Base-by-base conservation (phyloP, 2,888 invertebrate species). In the Steromphala cineraria region DNA sequence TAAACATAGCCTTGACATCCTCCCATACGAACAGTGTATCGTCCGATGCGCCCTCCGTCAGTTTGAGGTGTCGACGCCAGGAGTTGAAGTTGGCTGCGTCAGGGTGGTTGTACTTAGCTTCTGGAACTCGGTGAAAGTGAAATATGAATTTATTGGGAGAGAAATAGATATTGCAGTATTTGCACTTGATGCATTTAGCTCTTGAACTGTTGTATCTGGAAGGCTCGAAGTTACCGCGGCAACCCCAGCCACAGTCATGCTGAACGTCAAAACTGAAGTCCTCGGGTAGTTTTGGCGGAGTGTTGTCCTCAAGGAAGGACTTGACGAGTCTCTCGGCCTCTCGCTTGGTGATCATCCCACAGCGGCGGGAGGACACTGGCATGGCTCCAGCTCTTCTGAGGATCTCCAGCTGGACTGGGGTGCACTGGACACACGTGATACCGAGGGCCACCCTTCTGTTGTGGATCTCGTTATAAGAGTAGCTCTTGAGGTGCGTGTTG, bases 61-160 rank as follows among this genome's bases (percentile, higher is more conserved):
- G 95, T 90, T 97, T 96, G 96, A 99, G 97, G 93, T 99, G 99
- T 5, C 99, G 95, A 78, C 99, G 95, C 99, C 99, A 99, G 0
- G 98, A 98, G 94, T 99, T 99, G 93, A 99, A 99, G 94, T 99
- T 99, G 17, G 99, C 99, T 4, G 99, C 98, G 92, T 99, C 98
- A 1, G 99, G 99, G 91, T 99, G 98, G 8, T 98, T 96, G 94
- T 98, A 99, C 91, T 90, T 91, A 46, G 88, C 84, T 2, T 89
- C 90, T 1, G 91, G 87, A 10, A 97, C 95, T 28, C 92, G 90
- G 93, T 99, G 99, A 0, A 98, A 99, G 93, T 99, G 99, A 93
- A 99, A 99, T 90, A 99, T 99, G 94, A 99, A 99, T 94, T 99
- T 99, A 94, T 99, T 99, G 5, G 99, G 99, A 0, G 98, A 99